Percentiles rank a stretch among this genome's conserved stretches.
These are phyloP conservation scores for Platygyra sinensis DNA, from an alignment of 64 coral and sea anemone species.

Conservation along the genomic window DNA sequence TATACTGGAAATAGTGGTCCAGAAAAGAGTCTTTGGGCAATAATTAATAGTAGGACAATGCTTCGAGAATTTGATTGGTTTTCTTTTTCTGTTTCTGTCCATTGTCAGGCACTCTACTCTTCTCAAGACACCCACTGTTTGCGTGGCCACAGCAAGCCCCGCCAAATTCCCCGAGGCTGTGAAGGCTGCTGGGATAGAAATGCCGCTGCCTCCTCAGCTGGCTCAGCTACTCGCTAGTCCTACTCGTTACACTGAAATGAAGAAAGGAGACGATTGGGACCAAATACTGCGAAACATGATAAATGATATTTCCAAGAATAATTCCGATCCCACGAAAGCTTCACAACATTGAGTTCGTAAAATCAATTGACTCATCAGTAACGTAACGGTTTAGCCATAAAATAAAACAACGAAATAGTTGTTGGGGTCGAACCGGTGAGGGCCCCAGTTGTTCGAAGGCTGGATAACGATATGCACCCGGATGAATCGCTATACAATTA, in stretches of 20 bases:
- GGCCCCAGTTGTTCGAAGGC: no score
- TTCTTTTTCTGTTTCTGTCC: background rate
- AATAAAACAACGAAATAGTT: no score
- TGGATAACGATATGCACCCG: no score
- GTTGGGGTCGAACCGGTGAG: no score
- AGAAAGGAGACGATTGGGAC: slow-evolving; percentile 78
- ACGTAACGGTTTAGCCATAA: no score
- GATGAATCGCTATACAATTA: no score
- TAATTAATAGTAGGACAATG: no score
- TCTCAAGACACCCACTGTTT: slow-evolving; percentile 42
- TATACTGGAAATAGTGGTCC: no score
- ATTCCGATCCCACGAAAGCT: background rate
- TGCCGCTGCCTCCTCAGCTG: slow-evolving; percentile 39
- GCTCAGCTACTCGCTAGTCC: slow-evolving; percentile 41
- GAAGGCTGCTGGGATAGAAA: slow-evolving; percentile 64
- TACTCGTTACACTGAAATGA: slow-evolving; percentile 74
- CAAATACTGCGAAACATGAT: slow-evolving; percentile 5
- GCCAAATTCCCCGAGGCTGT: slow-evolving; percentile 81
- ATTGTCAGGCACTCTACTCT: slow-evolving; percentile 4
- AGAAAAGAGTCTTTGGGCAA: no score
- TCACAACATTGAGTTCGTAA: no score
- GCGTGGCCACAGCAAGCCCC: slow-evolving; percentile 81
- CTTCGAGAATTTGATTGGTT: background rate
- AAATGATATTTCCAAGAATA: slow-evolving; percentile 49
- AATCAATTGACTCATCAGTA: no score